phyloP scores from a whole-genome alignment of 2,113 vertebrate genomes.

The Siniperca chuatsi region DNA sequence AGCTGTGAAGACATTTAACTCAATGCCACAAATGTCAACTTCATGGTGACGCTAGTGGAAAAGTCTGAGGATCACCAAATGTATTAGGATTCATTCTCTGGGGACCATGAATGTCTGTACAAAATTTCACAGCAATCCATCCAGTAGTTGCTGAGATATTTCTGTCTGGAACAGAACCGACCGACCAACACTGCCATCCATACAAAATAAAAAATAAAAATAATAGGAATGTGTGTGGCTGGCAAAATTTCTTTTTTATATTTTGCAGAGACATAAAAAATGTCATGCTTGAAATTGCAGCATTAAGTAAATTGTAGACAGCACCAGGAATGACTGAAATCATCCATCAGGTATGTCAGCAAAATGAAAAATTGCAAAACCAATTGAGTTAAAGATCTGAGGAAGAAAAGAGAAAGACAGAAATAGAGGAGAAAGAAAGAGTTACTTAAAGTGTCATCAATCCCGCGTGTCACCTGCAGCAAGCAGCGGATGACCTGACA shows the following conservation, averaged over 20 bases:
- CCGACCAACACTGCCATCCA: not conserved
- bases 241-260: not conserved
- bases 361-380: slow-evolving; percentile 16
- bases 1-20: not conserved
- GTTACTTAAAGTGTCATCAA: slow-evolving; percentile 39
- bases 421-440: not conserved
- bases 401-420: slow-evolving; percentile 3
- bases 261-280: not conserved
- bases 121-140: not conserved
- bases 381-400: not conserved
- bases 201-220: not conserved
- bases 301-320: slow-evolving; percentile 17
- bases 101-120: not conserved
- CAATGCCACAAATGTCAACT: too few species aligned
- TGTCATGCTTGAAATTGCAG: slow-evolving; percentile 21
- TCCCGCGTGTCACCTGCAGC: slow-evolving; percentile 37
- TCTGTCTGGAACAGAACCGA: not conserved
- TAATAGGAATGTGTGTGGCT: not conserved
- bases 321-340: not conserved
- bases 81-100: not conserved
- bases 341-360: slow-evolving; percentile 36
- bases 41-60: too few species aligned
- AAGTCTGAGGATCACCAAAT: too few species aligned
- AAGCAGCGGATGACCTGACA: slow-evolving; percentile 20
- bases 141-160: not conserved